A percentile compares a stretch with the other conserved stretches of the same genome.
Conservation (phyloP, 2,113 vertebrate species). For the Heterochromis multidens region DNA sequence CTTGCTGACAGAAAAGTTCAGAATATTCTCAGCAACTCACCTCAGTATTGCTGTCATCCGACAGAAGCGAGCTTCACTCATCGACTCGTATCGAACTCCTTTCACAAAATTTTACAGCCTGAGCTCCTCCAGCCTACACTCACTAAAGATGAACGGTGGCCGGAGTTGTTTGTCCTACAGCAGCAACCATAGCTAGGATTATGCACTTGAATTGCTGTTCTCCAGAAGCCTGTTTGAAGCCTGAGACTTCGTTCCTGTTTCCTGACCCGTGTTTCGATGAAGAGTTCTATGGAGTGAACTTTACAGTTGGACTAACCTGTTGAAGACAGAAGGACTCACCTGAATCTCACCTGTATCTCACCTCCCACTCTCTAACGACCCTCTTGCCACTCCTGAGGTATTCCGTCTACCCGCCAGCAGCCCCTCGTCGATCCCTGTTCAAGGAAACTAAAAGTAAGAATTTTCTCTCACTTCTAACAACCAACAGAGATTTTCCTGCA, state of each 20-base stretch:
- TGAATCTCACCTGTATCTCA: background rate
- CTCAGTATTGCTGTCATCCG: too few relatives aligned
- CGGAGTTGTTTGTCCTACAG: too few relatives aligned
- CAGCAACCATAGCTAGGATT: too few relatives aligned
- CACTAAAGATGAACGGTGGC: too few relatives aligned
- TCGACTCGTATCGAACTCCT: too few relatives aligned
- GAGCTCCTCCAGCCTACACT: too few relatives aligned
- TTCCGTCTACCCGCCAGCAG: background rate
- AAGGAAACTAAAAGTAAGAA: background rate
- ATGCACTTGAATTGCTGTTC: too few relatives aligned
- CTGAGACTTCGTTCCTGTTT: background rate
- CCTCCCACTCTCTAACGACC: background rate
- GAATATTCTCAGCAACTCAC: too few relatives aligned
- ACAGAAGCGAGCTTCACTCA: too few relatives aligned
- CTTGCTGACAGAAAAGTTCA: too few relatives aligned
- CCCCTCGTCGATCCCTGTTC: background rate
- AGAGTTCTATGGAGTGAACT: background rate
- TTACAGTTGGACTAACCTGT: background rate
- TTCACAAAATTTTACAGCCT: too few relatives aligned
- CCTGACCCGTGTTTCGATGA: background rate
- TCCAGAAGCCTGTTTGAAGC: background rate
- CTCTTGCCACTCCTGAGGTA: background rate
- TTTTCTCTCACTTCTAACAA: background rate
- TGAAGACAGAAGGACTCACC: background rate
- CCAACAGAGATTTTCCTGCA: background rate